Evolutionary conservation across 2,113 vertebrate species (phyloP).

Genomic region (Andinoacara biseriatus): DNA sequence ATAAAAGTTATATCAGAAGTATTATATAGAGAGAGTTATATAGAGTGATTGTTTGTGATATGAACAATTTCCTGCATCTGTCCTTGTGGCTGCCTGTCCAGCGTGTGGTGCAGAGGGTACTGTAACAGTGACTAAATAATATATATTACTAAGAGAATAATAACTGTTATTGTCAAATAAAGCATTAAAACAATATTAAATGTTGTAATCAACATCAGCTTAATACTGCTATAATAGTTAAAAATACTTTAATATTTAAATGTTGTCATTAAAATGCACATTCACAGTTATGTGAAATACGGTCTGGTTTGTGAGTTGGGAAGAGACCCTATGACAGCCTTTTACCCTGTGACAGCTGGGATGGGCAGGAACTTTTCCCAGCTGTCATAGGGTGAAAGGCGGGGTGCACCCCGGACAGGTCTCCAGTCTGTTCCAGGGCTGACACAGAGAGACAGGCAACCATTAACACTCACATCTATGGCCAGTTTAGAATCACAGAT

Average conservation of each 20-base stretch:
- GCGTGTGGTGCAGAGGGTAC: neutral
- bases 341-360: neutral
- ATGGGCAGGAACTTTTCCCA: neutral
- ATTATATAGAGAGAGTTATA: neutral
- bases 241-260: conserved; percentile 8
- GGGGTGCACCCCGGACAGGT: neutral
- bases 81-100: neutral
- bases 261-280: neutral
- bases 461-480: neutral
- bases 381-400: conserved; percentile 3
- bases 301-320: neutral
- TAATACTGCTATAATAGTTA: neutral
- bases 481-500: neutral
- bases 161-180: neutral
- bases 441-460: neutral
- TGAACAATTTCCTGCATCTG: neutral
- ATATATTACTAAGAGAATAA: no score
- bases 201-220: neutral
- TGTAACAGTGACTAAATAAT: no score
- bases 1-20: neutral
- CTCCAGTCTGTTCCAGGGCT: neutral
- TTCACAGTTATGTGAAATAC: neutral
- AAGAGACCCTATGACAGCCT: neutral
- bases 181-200: neutral
- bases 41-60: neutral